Evolutionary conservation across 2,888 invertebrate genomes (phyloP).

Genomic region (Muscina levida): DNA sequence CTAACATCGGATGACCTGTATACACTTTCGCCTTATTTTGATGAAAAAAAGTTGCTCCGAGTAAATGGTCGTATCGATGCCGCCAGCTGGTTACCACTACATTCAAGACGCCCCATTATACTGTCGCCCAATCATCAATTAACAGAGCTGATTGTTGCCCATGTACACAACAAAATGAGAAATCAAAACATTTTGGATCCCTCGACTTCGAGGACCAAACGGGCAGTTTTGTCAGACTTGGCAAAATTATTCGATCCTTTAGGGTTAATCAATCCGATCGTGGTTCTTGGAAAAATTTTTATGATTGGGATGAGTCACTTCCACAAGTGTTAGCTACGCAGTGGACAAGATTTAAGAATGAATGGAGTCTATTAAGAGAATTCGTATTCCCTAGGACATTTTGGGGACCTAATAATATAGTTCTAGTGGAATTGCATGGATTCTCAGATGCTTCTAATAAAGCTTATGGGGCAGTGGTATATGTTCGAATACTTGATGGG

Average conservation of each 20-base stretch:
- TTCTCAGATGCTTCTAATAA: slow-evolving; percentile 54
- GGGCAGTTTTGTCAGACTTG: slow-evolving; percentile 43
- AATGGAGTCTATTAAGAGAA: slow-evolving; percentile 31
- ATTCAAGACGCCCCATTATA: too few relatives aligned
- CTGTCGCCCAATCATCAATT: too few relatives aligned
- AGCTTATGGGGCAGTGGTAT: slow-evolving; percentile 59
- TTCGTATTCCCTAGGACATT: slow-evolving; percentile 37
- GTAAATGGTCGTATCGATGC: too few relatives aligned
- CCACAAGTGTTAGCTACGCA: slow-evolving; percentile 42
- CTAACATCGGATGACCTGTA: too few relatives aligned
- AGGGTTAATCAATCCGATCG: slow-evolving; percentile 38
- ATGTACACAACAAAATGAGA: too few relatives aligned
- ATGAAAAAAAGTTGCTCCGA: too few relatives aligned
- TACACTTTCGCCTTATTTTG: too few relatives aligned
- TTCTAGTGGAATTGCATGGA: slow-evolving; percentile 42
- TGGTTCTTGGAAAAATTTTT: slow-evolving; percentile 40
- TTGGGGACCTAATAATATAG: background rate
- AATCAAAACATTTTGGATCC: too few relatives aligned
- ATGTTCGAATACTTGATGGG: background rate
- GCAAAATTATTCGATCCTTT: slow-evolving; percentile 51
- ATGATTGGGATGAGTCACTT: slow-evolving; percentile 58
- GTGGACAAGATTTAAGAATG: slow-evolving; percentile 39
- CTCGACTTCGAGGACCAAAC: too few relatives aligned
- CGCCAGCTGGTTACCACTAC: too few relatives aligned
- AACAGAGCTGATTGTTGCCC: too few relatives aligned